Evolutionary conservation across 35 echinoderm and acorn worm species (phyloP).

Genomic region (Diadema setosum): DNA sequence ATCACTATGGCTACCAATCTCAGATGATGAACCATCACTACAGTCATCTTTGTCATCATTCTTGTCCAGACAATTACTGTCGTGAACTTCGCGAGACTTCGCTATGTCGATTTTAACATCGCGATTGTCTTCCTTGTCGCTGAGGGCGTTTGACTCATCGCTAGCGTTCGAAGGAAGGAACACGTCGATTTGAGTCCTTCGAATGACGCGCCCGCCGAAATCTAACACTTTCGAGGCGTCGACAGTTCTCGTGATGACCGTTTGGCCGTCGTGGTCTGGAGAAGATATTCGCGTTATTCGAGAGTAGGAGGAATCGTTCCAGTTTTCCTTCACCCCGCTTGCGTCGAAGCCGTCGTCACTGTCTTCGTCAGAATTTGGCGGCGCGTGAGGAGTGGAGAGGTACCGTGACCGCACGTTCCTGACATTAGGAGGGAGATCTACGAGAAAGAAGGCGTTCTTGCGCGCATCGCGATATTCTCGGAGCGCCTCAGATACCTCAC

Average conservation of each 20-base stretch:
- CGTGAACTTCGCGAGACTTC: no score
- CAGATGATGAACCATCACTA: no score
- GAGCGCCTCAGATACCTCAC: not conserved
- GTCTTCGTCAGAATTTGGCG: not conserved
- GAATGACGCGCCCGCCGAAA: not conserved
- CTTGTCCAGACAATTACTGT: no score
- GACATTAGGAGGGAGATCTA: not conserved
- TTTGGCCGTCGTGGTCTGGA: not conserved
- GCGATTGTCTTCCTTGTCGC: not conserved
- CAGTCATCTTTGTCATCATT: no score
- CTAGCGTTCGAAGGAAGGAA: not conserved
- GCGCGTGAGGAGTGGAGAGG: not conserved
- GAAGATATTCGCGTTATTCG: not conserved
- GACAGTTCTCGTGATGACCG: not conserved
- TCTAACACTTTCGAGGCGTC: conserved; percentile 6
- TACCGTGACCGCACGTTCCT: not conserved
- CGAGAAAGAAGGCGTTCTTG: not conserved
- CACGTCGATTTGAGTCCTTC: not conserved
- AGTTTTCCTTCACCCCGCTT: not conserved
- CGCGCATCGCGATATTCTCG: not conserved
- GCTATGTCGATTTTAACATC: no score
- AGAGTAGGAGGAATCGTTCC: not conserved
- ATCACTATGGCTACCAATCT: no score
- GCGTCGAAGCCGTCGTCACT: not conserved
- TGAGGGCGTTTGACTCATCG: no score